These are phyloP conservation scores for Acromyrmex heyeri DNA, from an alignment of 1,140 invertebrate species.

Conservation along the genomic window DNA sequence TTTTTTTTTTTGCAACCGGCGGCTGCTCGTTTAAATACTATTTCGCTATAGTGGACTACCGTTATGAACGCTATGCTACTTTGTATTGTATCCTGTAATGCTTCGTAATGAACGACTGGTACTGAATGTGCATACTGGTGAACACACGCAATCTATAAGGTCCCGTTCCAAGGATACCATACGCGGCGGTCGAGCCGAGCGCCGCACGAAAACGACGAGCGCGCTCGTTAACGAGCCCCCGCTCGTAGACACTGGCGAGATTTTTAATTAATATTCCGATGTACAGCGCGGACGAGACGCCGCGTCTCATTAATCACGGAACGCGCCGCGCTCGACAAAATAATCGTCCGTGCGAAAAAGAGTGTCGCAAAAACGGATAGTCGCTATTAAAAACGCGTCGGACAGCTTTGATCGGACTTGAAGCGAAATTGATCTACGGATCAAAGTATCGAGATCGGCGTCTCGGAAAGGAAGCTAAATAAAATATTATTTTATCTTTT, in stretches of 20 bases:
- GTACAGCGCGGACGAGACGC: neutral
- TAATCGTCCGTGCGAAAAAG: conserved; percentile 16
- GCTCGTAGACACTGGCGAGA: conserved; percentile 11
- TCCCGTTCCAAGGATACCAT: conserved; percentile 66
- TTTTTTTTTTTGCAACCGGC: conserved; percentile 65
- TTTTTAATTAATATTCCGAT: conserved; percentile 50
- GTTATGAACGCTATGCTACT: conserved; percentile 84
- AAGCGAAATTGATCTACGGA: neutral
- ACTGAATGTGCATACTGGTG: conserved; percentile 79
- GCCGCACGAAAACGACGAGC: conserved; percentile 12
- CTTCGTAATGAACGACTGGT: conserved; percentile 79
- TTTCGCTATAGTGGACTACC: conserved; percentile 85
- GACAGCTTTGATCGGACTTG: neutral
- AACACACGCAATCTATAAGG: conserved; percentile 80
- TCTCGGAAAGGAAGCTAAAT: neutral
- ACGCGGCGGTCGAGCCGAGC: conserved; percentile 55
- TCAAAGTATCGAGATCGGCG: neutral
- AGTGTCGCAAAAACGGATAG: neutral
- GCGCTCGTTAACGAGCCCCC: conserved; percentile 29
- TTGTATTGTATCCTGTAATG: conserved; percentile 83
- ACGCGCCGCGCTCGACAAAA: conserved; percentile 12
- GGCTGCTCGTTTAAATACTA: conserved; percentile 81
- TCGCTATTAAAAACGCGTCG: neutral
- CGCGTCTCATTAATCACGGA: conserved; percentile 35
- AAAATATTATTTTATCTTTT: neutral